Evolutionary conservation across 2,797 vertebrate species (phyloP).

Genomic region (Smutsia temminckii): DNA sequence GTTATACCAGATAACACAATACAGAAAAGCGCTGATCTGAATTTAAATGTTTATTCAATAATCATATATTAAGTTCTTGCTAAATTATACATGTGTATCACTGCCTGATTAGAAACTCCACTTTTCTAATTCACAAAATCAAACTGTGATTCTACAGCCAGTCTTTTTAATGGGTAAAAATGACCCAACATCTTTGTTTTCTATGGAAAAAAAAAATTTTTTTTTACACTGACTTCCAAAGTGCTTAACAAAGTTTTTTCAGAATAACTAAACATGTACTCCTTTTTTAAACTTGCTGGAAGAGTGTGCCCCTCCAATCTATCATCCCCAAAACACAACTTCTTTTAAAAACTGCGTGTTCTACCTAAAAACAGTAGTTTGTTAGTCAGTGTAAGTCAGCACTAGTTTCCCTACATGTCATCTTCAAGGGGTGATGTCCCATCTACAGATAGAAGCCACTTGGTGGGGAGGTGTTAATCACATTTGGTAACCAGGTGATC

Average conservation of each 20-base stretch:
- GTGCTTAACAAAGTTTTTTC: constrained; percentile 77
- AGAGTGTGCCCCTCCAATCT: constrained; percentile 53
- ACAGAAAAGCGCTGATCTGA: constrained; percentile 72
- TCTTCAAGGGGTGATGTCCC: constrained; percentile 25
- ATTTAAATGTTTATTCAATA: constrained; percentile 61
- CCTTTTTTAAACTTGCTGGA: constrained; percentile 75
- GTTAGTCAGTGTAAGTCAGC: constrained; percentile 63
- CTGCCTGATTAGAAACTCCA: constrained; percentile 79
- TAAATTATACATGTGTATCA: constrained; percentile 73
- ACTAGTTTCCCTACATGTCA: constrained; percentile 52
- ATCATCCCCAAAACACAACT: constrained; percentile 64
- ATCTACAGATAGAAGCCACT: constrained; percentile 52
- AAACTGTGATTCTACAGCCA: constrained; percentile 79
- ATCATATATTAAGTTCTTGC: constrained; percentile 71
- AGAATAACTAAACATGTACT: constrained; percentile 70
- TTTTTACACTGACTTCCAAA: constrained; percentile 78
- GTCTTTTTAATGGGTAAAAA: constrained; percentile 79
- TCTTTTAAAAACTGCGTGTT: constrained; percentile 72
- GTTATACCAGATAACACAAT: constrained; percentile 74
- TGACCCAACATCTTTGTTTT: constrained; percentile 79
- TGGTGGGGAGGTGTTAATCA: constrained; percentile 17
- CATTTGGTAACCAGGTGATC: constrained; percentile 53
- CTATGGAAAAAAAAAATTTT: constrained; percentile 74
- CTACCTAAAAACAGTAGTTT: background rate
- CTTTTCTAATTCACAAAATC: constrained; percentile 79